A percentile compares a stretch with the other conserved stretches of the same genome.
phyloP scores from a whole-genome alignment of 2,113 vertebrate genomes.

The cat (Felis catus) region F.catus_Fca126_mat1.0 CM031416.1:76367001-76367500 shows the following conservation, averaged over 20 bases:
- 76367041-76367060: background rate
- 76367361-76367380: background rate
- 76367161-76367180: background rate
- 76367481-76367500: background rate
- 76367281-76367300: background rate
- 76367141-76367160: background rate
- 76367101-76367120: background rate
- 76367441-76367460: background rate
- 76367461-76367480: background rate
- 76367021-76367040: background rate
- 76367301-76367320: background rate
- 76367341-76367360: background rate
- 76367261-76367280: background rate
- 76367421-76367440: background rate
- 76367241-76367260: background rate
- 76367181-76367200: background rate
- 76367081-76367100: background rate
- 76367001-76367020: background rate
- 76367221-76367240: background rate
- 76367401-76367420: background rate
- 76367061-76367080: background rate
- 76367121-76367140: background rate
- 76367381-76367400: background rate
- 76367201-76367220: background rate
- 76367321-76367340: background rate